Conservation (phyloP, 2,797 vertebrate genomes). For the Fratercula arctica region DNA sequence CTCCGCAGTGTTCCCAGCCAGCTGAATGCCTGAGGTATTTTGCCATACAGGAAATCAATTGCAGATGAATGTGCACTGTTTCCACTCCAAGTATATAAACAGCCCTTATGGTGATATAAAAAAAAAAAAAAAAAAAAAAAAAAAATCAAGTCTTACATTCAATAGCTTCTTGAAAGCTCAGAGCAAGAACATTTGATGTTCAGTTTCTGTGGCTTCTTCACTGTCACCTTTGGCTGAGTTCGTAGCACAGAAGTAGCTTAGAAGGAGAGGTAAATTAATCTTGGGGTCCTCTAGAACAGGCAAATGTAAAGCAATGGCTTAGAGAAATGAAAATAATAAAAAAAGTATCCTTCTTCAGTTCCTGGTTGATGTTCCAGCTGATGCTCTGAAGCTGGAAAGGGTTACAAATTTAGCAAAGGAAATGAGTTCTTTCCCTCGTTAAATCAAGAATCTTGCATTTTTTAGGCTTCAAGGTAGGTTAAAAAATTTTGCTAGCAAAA, state of each 20-base stretch:
- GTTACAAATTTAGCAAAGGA: not conserved
- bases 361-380: not conserved
- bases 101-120: slow-evolving; percentile 37
- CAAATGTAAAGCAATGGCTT: not conserved
- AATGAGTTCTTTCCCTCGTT: not conserved
- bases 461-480: not conserved
- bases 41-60: slow-evolving; percentile 77
- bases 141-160: not conserved
- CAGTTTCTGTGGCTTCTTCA: slow-evolving; percentile 15
- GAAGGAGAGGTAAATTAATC: not conserved
- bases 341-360: not conserved
- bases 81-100: slow-evolving; percentile 64
- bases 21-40: slow-evolving; percentile 72
- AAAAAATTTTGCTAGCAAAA: not conserved
- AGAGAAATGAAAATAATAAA: not conserved
- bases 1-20: slow-evolving; percentile 63
- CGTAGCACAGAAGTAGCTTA: not conserved
- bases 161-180: slow-evolving; percentile 35
- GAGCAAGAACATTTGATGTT: not conserved
- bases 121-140: not conserved
- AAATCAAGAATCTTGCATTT: not conserved
- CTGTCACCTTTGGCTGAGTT: not conserved
- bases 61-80: slow-evolving; percentile 74
- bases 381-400: not conserved
- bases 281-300: not conserved